Evolutionary conservation across 2,797 vertebrate genomes (phyloP).

Genomic region (Leptoclinus maculatus): DNA sequence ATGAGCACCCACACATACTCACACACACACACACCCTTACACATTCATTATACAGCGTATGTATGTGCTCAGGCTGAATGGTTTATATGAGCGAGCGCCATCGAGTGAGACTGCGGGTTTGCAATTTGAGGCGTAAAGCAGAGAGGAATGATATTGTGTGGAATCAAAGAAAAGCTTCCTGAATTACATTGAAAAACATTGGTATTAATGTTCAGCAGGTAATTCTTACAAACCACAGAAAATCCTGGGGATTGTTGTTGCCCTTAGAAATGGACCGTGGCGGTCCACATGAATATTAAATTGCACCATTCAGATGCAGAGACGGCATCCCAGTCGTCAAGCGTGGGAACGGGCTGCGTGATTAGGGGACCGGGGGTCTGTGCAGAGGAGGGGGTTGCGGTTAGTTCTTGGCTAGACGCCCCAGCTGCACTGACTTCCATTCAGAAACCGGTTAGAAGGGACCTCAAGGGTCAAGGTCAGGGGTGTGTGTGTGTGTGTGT

Average conservation of each 20-base stretch:
- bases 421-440: conserved; percentile 86
- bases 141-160: conserved; percentile 11
- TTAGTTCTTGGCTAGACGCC: conserved; percentile 81
- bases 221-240: conserved; percentile 19
- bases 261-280: conserved; percentile 41
- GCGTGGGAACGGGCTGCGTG: conserved; percentile 80
- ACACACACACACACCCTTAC: conserved; percentile 29
- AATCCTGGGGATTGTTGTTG: conserved; percentile 27
- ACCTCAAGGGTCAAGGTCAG: conserved; percentile 88
- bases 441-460: conserved; percentile 84
- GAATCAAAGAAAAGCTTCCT: conserved; percentile 16
- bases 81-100: conserved; percentile 40
- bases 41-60: conserved; percentile 57
- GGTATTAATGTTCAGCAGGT: conserved; percentile 8
- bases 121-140: conserved; percentile 37
- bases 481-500: conserved; percentile 48
- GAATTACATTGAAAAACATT: conserved; percentile 22
- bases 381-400: conserved; percentile 66
- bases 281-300: conserved; percentile 71
- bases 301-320: conserved; percentile 61
- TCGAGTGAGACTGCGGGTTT: conserved; percentile 40
- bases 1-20: conserved; percentile 28
- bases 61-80: conserved; percentile 56
- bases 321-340: conserved; percentile 50
- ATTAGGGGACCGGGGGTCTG: conserved; percentile 55